Percentiles rank a stretch among this genome's conserved stretches.
Conservation (phyloP, 2,797 vertebrate genomes). For the Prunella strophiata region DNA sequence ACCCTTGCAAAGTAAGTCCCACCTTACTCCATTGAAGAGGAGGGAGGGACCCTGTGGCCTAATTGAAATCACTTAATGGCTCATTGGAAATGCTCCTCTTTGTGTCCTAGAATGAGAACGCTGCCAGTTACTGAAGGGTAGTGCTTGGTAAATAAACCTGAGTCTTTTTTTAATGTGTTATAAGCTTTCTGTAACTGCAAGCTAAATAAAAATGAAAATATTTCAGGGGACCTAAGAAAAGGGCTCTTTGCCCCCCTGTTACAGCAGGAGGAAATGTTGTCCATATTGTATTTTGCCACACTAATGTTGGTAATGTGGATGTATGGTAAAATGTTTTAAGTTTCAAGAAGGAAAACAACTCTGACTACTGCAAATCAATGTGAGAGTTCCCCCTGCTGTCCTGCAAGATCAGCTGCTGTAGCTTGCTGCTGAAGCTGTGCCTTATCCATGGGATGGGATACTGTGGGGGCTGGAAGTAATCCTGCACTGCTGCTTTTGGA, state of each 20-base stretch:
- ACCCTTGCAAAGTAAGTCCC: not conserved
- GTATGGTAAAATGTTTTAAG: not conserved
- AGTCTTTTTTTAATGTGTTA: not conserved
- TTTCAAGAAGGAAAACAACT: not conserved
- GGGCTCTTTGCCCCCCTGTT: not conserved
- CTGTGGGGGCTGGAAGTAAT: not conserved
- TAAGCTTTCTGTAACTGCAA: not conserved
- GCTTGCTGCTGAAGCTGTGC: not conserved
- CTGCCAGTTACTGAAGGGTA: not conserved
- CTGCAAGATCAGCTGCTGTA: not conserved
- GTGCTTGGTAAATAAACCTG: not conserved
- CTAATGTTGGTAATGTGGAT: not conserved
- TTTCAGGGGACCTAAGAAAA: not conserved
- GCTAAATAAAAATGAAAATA: not conserved
- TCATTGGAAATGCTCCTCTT: not conserved
- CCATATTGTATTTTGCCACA: not conserved
- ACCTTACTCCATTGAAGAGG: not conserved
- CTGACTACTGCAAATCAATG: slow-evolving; percentile 12
- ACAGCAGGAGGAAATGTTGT: not conserved
- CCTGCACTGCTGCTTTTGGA: not conserved
- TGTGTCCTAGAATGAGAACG: not conserved
- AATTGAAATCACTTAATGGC: not conserved
- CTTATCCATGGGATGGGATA: not conserved
- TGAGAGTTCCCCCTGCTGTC: slow-evolving; percentile 78
- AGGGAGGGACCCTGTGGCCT: not conserved